phyloP scores from a whole-genome alignment of 2,113 vertebrate genomes.

The Callocephalon fimbriatum region DNA sequence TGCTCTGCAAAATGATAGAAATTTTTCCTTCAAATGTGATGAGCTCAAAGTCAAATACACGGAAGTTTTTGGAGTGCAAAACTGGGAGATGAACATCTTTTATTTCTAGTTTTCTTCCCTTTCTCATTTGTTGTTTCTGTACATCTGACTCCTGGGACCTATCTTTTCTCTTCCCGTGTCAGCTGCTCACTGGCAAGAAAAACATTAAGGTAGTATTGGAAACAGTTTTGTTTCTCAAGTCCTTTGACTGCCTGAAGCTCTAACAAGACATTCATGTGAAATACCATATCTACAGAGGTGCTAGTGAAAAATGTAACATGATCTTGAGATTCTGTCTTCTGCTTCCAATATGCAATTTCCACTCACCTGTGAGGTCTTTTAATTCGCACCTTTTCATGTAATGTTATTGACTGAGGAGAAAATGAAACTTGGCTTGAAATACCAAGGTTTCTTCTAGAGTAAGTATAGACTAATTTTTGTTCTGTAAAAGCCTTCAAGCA shows the following conservation, averaged over 20 bases:
- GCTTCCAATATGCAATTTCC: accelerated
- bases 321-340: not conserved
- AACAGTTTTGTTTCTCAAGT: not conserved
- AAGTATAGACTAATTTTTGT: not conserved
- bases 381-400: not conserved
- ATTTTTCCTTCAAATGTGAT: not conserved
- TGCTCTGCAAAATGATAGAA: not conserved
- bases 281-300: not conserved
- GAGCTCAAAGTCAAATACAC: not conserved
- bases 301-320: not conserved
- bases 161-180: not conserved
- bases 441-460: not conserved
- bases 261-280: not conserved
- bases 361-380: not conserved
- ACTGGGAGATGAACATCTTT: not conserved
- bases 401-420: not conserved
- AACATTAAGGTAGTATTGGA: not conserved
- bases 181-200: not conserved
- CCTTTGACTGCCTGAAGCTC: not conserved
- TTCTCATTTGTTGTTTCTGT: not conserved
- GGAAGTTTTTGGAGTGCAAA: not conserved
- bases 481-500: not conserved
- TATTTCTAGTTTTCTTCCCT: not conserved
- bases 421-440: not conserved
- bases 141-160: not conserved